phyloP scores from a whole-genome alignment of 2,113 vertebrate species.

The Phaethon lepturus region DNA sequence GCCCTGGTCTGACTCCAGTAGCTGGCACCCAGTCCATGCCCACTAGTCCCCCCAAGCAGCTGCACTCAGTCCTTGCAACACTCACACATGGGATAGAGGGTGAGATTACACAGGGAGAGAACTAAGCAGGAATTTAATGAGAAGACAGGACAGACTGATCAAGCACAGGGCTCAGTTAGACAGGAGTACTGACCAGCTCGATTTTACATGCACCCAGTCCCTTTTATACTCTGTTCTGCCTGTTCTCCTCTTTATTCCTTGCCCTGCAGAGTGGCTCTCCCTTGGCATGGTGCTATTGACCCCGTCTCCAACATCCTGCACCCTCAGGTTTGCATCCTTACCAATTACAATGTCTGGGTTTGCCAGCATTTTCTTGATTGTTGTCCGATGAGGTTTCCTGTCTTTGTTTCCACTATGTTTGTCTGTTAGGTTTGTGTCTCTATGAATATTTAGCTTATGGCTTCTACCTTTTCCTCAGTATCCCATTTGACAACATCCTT shows the following conservation, averaged over 20 bases:
- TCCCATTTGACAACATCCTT: not conserved
- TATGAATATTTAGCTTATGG: not conserved
- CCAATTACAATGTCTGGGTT: not conserved
- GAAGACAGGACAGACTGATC: not conserved
- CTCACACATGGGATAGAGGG: not conserved
- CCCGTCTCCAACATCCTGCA: not conserved
- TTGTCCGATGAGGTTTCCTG: not conserved
- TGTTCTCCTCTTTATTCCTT: not conserved
- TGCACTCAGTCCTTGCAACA: not conserved
- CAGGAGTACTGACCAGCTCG: not conserved
- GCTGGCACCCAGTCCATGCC: not conserved
- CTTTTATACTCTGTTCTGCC: not conserved
- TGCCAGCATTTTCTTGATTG: not conserved
- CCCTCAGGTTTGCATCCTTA: not conserved
- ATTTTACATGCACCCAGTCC: not conserved
- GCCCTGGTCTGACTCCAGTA: not conserved
- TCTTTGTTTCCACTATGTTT: not conserved
- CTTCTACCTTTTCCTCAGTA: not conserved
- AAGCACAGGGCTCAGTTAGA: not conserved
- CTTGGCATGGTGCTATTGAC: not conserved
- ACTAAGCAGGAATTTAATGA: not conserved
- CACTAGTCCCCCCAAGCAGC: not conserved
- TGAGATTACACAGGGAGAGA: not conserved
- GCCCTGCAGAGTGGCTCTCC: not conserved
- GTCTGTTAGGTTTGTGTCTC: not conserved